Base-by-base conservation (phyloP, 1,140 invertebrate genomes). In the Luehdorfia chinensis region DNA sequence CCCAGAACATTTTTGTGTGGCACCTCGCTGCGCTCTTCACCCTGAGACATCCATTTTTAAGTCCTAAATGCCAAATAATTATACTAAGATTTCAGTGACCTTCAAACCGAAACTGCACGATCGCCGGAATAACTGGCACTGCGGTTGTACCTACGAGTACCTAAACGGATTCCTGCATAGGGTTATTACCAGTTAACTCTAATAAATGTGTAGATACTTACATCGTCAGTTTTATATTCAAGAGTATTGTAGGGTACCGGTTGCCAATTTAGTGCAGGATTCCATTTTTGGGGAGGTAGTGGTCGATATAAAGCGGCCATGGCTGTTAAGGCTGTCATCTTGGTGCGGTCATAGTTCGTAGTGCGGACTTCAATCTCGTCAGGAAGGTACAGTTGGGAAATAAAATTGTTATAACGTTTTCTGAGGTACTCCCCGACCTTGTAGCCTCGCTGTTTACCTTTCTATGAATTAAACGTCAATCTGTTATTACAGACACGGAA, bases 271-370 rank as follows among this genome's bases (percentile, higher is more conserved):
- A 90, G 50, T 13, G 54, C 7, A 6, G 83, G 55, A 47, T 88
- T 80, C 89, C 89, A 90, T 18, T 51, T 55, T 48, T 90, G 88
- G 0, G 50, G 23, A 0, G 55, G 39, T 9, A 60, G 36, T 1
- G 90, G 90, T 30, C 88, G 89, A 57, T 87, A 91, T 36, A 91
- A 52, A 1, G 84, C 89, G 0, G 90, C 87, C 9, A 92, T 55
- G 1, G 88, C 88, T 1, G 90, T 70, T 16, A 90, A 69, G 0
- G 83, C 84, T 1, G 87, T 89, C 90, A 90, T 91, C 68, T 91
- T 90, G 0, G 91, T 91, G 18, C 91, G 87, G n/a, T 88, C 81
- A 23, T 87, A 87, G 36, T 89, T 85, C 6, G 90, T 90, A 1
- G 88, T 88, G 19, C 86, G 76, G 2, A 87, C 75, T 16, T 75